These are phyloP conservation scores for Parnassius mnemosyne DNA, from an alignment of 2,888 invertebrate species.

Conservation along the genomic window DNA sequence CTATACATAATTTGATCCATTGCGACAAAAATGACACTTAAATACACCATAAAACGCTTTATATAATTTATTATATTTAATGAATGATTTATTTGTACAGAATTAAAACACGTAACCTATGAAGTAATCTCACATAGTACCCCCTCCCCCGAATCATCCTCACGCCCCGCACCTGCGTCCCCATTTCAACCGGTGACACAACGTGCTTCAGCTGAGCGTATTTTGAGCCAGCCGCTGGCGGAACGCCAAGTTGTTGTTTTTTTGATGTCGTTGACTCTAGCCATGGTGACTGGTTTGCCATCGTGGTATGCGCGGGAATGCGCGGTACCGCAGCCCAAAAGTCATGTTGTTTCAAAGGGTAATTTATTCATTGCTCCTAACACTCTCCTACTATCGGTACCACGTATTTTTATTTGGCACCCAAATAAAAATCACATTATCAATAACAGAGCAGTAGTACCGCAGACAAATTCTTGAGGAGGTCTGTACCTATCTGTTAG, in stretches of 20 bases:
- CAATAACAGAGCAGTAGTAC: too few species aligned
- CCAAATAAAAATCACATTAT: too few species aligned
- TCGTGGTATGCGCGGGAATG: background rate
- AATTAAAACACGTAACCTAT: conserved; percentile 1
- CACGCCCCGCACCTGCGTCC: conserved; percentile 10
- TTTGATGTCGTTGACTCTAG: conserved; percentile 23
- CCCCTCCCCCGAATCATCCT: background rate
- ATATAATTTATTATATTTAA: too few species aligned
- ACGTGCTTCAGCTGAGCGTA: conserved; percentile 16
- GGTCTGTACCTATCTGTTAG: too few species aligned
- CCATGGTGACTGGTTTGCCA: conserved; percentile 21
- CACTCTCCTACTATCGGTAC: too few species aligned
- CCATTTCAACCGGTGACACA: conserved; percentile 23
- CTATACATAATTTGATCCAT: too few species aligned
- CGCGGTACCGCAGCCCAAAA: too few species aligned
- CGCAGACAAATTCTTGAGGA: too few species aligned
- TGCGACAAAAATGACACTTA: background rate
- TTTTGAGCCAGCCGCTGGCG: conserved; percentile 17
- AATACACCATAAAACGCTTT: background rate
- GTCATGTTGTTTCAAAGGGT: too few species aligned
- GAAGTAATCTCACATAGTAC: background rate
- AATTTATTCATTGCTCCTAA: too few species aligned
- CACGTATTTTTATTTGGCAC: too few species aligned
- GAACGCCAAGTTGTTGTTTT: conserved; percentile 14
- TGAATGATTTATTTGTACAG: conserved; percentile 7